Conservation (phyloP, 2,797 vertebrate genomes). For the Serranus cabrilla region DNA sequence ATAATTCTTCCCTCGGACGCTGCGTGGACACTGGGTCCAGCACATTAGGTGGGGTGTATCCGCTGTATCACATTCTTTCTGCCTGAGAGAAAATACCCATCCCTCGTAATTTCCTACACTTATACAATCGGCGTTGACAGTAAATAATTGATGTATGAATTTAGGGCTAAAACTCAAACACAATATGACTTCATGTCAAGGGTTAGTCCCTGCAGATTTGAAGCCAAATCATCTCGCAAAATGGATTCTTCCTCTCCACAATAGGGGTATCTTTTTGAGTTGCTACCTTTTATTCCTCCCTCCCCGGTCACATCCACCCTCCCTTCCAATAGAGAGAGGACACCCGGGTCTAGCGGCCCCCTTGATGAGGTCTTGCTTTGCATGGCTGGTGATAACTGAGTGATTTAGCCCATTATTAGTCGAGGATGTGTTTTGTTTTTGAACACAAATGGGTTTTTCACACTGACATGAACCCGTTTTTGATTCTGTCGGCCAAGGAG, state of each 20-base stretch:
- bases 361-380: constrained; percentile 93
- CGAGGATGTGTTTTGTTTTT: constrained; percentile 91
- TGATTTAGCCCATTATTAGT: constrained; percentile 87
- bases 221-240: constrained; percentile 95
- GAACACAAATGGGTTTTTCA: constrained; percentile 91
- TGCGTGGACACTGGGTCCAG: constrained; percentile 88
- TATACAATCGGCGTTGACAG: constrained; percentile 95
- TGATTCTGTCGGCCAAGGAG: constrained; percentile 80
- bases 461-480: constrained; percentile 83
- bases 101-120: constrained; percentile 99
- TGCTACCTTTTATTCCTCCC: constrained; percentile 73
- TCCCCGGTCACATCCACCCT: constrained; percentile 58
- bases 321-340: constrained; percentile 81
- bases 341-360: constrained; percentile 76
- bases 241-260: constrained; percentile 91
- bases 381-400: constrained; percentile 89
- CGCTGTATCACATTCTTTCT: constrained; percentile 99
- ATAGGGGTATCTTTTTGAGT: constrained; percentile 65
- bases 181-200: constrained; percentile 99
- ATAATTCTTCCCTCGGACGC: constrained; percentile 94
- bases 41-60: constrained; percentile 92
- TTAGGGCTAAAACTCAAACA: constrained; percentile 99
- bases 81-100: constrained; percentile 99
- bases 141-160: constrained; percentile 99
- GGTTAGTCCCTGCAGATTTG: constrained; percentile 98